Evolutionary conservation across 1,140 invertebrate genomes (phyloP).

Genomic region (Drosophila kurseongensis): DNA sequence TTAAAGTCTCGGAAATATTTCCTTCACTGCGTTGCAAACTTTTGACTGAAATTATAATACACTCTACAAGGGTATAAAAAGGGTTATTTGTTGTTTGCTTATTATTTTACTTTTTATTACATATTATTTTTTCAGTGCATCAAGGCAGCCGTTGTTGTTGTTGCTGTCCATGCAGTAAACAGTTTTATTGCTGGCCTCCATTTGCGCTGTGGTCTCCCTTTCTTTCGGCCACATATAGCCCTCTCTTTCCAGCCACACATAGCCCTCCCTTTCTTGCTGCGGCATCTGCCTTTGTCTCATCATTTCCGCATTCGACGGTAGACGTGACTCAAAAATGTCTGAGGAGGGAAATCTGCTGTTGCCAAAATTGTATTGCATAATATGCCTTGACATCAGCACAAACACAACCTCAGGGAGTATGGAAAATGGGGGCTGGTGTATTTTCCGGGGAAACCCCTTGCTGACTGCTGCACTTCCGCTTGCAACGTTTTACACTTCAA

Average conservation of each 20-base stretch:
- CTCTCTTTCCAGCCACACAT: background rate
- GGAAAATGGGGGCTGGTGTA: background rate
- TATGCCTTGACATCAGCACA: slow-evolving; percentile 66
- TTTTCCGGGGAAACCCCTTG: slow-evolving; percentile 28
- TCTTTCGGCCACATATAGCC: background rate
- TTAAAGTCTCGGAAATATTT: no score
- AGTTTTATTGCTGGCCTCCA: slow-evolving; percentile 64
- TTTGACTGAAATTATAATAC: no score
- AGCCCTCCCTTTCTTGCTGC: background rate
- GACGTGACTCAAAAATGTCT: slow-evolving; percentile 66
- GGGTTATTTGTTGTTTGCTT: background rate
- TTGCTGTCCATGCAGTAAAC: slow-evolving; percentile 61
- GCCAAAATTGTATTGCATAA: slow-evolving; percentile 77
- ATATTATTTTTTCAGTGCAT: background rate
- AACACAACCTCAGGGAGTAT: slow-evolving; percentile 15
- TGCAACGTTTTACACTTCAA: slow-evolving; percentile 79
- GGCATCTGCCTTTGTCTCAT: slow-evolving; percentile 48
- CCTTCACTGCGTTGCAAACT: no score
- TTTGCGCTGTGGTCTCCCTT: slow-evolving; percentile 49
- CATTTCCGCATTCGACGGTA: slow-evolving; percentile 63
- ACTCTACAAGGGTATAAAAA: no score
- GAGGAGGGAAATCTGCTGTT: slow-evolving; percentile 31
- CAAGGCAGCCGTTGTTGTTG: slow-evolving; percentile 1
- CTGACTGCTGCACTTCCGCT: slow-evolving; percentile 79
- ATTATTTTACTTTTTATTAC: background rate